Evolutionary conservation across 2,888 invertebrate species (phyloP), one percentile per base, ranked within the genome.

Genomic region (Tinea pellionella): DNA sequence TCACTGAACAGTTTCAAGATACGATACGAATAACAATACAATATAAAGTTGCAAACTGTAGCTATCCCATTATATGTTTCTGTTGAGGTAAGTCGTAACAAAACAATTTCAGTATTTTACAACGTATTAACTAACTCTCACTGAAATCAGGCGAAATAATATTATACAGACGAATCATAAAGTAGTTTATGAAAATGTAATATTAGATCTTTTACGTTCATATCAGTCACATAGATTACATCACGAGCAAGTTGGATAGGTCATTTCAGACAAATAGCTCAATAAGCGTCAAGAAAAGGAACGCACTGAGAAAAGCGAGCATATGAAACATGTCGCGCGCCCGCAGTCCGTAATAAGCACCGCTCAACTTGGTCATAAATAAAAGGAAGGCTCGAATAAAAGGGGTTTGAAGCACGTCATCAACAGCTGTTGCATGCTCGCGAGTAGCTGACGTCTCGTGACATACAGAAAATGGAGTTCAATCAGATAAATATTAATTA

Each of bases 351-450:
- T 77, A 83, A 80, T 83, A 82, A 81, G 79, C 76, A 74, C 71
- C 74, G 76, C 74, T 80, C 77, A 80, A 80, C 75, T 77, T 70
- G 74, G 73, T 77, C 80, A 80, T 83, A 83, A 84, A 84, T 84
- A 84, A 85, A 80, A 78, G 73, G 76, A 72, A 69, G 75, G 68
- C 68, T 65, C 72, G 73, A 74, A 75, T 77, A 75, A 78, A 75
- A 75, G 75, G 69, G 75, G 70, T 72, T 76, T 71, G 72, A 69
- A 73, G 69, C 71, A 73, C 80, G 80, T 81, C 84, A 80, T 68
- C 69, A 70, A 65, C 83, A 84, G 79, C 77, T 79, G 84, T 73
- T 76, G 77, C 75, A 63, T 63, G 68, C 67, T 66, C 69, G 69
- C 18, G 29, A 41, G n/a, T 7, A 72, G 71, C 71, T 69, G 72